Evolutionary conservation across 2,888 invertebrate species (phyloP).

Genomic region (Ferdinandea cuprea): DNA sequence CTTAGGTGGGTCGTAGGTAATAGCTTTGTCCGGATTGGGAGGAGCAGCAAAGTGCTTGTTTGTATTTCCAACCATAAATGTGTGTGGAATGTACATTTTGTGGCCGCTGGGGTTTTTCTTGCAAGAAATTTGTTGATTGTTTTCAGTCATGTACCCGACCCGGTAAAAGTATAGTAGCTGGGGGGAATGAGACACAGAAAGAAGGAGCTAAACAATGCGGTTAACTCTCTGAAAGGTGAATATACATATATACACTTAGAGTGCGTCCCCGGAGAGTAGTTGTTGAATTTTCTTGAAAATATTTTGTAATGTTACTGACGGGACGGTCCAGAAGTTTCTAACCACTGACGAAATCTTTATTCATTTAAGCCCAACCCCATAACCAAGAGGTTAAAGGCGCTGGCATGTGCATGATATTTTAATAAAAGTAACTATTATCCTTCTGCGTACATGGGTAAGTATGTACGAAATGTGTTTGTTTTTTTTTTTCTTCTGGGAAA

Average conservation of each 20-base stretch:
- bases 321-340: not conserved
- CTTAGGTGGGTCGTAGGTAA: not conserved
- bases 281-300: constrained; percentile 32
- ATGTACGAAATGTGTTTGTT: no score
- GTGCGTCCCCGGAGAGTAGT: constrained; percentile 24
- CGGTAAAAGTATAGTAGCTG: no score
- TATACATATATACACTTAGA: no score
- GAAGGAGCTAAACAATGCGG: constrained; percentile 14
- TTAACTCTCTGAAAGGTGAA: constrained; percentile 18
- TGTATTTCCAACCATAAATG: constrained; percentile 38
- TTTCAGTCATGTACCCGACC: constrained; percentile 32
- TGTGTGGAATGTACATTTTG: constrained; percentile 47
- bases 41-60: constrained; percentile 38
- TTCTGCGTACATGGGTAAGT: not conserved
- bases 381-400: not conserved
- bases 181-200: no score
- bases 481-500: no score
- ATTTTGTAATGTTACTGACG: constrained; percentile 3
- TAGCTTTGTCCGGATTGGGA: constrained; percentile 3
- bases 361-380: not conserved
- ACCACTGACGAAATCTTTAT: not conserved
- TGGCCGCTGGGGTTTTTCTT: constrained; percentile 22
- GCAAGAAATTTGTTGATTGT: constrained; percentile 54
- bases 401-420: no score
- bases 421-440: not conserved